Evolutionary conservation across 1,140 invertebrate genomes (phyloP), one percentile per base, ranked within the genome.

Genomic region (Hyphantria cunea): DNA sequence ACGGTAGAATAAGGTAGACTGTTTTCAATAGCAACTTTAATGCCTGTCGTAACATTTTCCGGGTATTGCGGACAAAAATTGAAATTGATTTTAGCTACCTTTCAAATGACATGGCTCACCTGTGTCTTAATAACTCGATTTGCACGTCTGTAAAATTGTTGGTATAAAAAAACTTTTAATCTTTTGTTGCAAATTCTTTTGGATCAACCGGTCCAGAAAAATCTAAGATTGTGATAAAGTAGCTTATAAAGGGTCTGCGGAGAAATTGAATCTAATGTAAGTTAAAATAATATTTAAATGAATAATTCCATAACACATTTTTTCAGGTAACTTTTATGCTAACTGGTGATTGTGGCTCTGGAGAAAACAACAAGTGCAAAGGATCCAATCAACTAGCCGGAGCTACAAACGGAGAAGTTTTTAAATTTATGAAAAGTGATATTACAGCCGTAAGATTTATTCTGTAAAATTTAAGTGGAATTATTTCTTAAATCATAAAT

Each of bases 11-110:
- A 88, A 0, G 93, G 92, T 17, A 92, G 72, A 41, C 93, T 92
- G 0, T 84, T 77, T 51, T 93, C 87, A 8, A 95, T 77, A 0
- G 93, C 94, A 41, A 86, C 76, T 68, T 92, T 90, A 17, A 95
- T 94, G 25, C 93, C 94, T 2, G 77, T 78, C 39, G 95, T 83
- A 31, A 91, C 84, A 90, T 92, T 92, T 82, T 95, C 94, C 0
- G 94, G 93, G 81, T 94, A 95, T 66, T 94, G 93, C 5, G 17
- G 17, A 25, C n/a, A n/a, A n/a, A n/a, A n/a, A n/a, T n/a, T n/a
- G n/a, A n/a, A n/a, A n/a, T n/a, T n/a, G n/a, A n/a, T n/a, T n/a
- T n/a, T n/a, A n/a, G n/a, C n/a, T n/a, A n/a, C n/a, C n/a, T n/a
- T n/a, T n/a, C n/a, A n/a, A n/a, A n/a, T n/a, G n/a, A n/a, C n/a